phyloP scores from a whole-genome alignment of 92 coral and sea anemone species.

The Pocillopora meandrina region DNA sequence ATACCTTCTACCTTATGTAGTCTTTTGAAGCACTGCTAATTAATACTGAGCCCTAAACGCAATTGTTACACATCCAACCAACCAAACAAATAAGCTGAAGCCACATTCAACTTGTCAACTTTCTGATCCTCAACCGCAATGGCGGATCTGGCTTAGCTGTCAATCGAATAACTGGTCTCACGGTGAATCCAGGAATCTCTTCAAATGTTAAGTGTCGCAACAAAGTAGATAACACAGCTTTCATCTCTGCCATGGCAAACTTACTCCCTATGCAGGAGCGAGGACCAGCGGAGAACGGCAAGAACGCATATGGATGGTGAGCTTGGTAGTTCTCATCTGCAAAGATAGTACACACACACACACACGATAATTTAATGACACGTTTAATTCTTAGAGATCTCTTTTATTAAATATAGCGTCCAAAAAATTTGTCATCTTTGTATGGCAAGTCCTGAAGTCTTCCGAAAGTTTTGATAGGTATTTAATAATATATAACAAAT shows the following conservation, averaged over 20 bases:
- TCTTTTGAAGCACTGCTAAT: too few relatives aligned
- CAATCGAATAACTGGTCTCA: conserved; percentile 35
- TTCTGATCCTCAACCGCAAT: conserved; percentile 35
- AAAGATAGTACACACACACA: neutral
- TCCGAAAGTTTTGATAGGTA: too few relatives aligned
- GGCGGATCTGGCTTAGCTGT: conserved; percentile 60
- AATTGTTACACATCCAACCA: too few relatives aligned
- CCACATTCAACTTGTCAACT: neutral
- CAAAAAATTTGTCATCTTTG: too few relatives aligned
- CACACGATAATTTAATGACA: too few relatives aligned
- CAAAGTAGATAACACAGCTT: conserved; percentile 52
- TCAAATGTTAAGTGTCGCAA: conserved; percentile 54
- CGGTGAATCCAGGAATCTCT: conserved; percentile 58
- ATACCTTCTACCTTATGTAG: too few relatives aligned
- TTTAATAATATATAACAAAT: too few relatives aligned
- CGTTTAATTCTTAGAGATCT: too few relatives aligned
- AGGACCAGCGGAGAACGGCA: conserved; percentile 73
- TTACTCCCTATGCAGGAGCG: conserved; percentile 73
- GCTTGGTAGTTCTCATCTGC: conserved; percentile 43
- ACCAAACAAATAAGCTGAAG: too few relatives aligned
- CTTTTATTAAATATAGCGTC: too few relatives aligned
- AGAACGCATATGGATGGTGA: conserved; percentile 46
- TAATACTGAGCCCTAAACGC: too few relatives aligned
- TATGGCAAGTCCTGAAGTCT: too few relatives aligned
- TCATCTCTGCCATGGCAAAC: conserved; percentile 73